Conservation (phyloP, 2,113 vertebrate genomes). For the Numenius arquata region DNA sequence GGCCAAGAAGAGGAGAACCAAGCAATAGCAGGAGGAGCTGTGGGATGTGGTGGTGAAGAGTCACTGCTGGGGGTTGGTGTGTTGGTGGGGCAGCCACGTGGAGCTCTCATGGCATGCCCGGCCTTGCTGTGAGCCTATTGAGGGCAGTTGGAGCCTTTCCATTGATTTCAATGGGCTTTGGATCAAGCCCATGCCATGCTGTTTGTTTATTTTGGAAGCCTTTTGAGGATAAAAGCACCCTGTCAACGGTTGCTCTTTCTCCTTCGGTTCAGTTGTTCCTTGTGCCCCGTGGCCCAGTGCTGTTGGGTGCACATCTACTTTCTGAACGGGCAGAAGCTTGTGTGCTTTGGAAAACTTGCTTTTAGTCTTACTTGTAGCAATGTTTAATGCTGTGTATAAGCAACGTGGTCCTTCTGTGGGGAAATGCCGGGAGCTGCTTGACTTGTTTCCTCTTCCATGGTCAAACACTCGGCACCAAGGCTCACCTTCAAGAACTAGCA, state of each 20-base stretch:
- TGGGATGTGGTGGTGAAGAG: not conserved
- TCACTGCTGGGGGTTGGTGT: fast-evolving
- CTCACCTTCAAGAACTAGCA: not conserved
- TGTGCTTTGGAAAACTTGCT: not conserved
- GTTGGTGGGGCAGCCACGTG: not conserved
- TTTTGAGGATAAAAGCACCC: not conserved
- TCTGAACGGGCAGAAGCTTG: not conserved
- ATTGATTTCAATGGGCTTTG: not conserved
- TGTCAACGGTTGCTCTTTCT: slow-evolving; percentile 24
- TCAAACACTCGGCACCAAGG: not conserved
- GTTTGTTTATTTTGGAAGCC: slow-evolving; percentile 45
- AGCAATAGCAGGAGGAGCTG: not conserved
- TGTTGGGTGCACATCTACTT: not conserved
- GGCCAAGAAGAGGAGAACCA: not conserved
- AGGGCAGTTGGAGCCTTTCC: slow-evolving; percentile 15
- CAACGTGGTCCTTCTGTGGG: not conserved
- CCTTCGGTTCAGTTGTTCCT: not conserved
- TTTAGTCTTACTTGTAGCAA: not conserved
- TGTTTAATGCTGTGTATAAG: not conserved
- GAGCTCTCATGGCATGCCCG: not conserved
- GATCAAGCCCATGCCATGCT: not conserved
- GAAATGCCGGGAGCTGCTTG: not conserved
- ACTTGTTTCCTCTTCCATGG: not conserved
- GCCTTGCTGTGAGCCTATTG: not conserved
- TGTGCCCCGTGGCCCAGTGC: not conserved